A percentile compares a stretch with the other conserved stretches of the same genome.
Conservation (phyloP, 2,797 vertebrate genomes). For the Thamnophis elegans region DNA sequence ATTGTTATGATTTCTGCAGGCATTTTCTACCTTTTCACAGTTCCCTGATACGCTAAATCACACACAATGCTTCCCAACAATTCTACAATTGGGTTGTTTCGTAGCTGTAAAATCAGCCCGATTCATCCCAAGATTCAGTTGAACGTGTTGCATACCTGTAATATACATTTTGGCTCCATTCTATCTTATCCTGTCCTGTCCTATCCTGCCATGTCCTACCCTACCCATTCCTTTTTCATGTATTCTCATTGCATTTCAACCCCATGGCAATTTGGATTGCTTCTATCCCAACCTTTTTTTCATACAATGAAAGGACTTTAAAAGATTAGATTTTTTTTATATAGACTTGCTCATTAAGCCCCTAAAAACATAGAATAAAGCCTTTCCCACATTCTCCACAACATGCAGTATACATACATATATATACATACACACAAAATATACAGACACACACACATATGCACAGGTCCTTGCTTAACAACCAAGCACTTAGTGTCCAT, state of each 20-base stretch:
- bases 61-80: background rate
- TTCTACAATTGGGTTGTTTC: background rate
- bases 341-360: background rate
- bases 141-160: background rate
- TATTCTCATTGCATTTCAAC: background rate
- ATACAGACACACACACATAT: no score
- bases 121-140: background rate
- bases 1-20: background rate
- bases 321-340: background rate
- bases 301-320: background rate
- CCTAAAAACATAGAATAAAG: background rate
- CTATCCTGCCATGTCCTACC: no score
- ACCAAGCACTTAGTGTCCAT: background rate
- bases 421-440: background rate
- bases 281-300: background rate
- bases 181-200: no score
- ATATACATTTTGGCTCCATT: background rate
- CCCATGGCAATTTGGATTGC: background rate
- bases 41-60: background rate
- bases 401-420: background rate
- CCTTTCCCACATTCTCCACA: background rate
- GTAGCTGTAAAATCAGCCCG: background rate
- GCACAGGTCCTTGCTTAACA: background rate
- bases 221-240: background rate
- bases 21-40: background rate